Percentiles rank a stretch among this genome's conserved stretches.
These are phyloP conservation scores for Vollenhovia emeryi DNA, from an alignment of 1,140 invertebrate genomes.

Conservation along the genomic window DNA sequence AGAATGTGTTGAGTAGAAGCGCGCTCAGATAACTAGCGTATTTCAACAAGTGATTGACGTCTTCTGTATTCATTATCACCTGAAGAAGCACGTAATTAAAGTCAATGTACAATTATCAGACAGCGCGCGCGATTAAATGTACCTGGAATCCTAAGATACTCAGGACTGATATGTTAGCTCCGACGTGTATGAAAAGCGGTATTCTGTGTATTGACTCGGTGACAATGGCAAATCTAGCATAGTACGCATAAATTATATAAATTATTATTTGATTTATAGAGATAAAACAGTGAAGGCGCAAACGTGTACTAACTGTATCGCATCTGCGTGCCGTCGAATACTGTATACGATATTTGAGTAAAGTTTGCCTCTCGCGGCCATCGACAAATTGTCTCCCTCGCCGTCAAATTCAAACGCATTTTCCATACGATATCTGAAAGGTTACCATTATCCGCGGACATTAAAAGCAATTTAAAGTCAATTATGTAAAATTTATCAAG, in stretches of 20 bases:
- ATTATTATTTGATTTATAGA: not conserved
- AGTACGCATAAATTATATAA: not conserved
- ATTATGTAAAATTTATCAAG: not conserved
- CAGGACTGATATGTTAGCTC: conserved; percentile 13
- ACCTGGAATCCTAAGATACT: conserved; percentile 33
- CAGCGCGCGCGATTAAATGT: not conserved
- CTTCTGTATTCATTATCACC: conserved; percentile 18
- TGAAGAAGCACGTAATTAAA: not conserved
- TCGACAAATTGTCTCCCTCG: not conserved
- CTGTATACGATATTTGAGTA: conserved; percentile 11
- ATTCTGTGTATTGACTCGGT: conserved; percentile 25
- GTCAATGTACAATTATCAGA: not conserved
- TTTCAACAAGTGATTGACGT: conserved; percentile 2
- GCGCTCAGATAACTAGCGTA: conserved; percentile 11
- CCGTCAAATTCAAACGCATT: not conserved
- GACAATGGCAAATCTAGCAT: not conserved
- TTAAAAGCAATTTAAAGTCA: not conserved
- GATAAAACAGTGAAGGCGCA: not conserved
- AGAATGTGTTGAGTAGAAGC: conserved; percentile 22
- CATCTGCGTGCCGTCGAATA: conserved; percentile 22
- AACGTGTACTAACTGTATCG: conserved; percentile 15
- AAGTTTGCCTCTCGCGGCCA: not conserved
- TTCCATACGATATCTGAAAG: conserved; percentile 5
- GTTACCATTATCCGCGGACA: not conserved
- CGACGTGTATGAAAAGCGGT: conserved; percentile 20